Conservation (phyloP, 2,113 vertebrate genomes). For the Sphyrna mokarran region DNA sequence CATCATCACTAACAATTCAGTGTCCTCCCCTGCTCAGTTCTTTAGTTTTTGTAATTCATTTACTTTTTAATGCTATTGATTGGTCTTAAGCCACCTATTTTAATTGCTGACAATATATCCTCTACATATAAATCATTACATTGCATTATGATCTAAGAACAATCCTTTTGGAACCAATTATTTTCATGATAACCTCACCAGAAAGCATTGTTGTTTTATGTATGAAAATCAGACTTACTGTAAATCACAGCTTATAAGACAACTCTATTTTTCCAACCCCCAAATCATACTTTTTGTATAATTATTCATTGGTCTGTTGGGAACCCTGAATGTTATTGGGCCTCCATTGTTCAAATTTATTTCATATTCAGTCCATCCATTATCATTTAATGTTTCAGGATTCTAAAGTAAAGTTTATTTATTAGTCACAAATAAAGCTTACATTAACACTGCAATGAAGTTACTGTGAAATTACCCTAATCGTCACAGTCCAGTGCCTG, state of each 20-base stretch:
- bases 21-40: not conserved
- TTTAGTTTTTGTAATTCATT: not conserved
- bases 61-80: not conserved
- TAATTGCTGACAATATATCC: not conserved
- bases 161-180: not conserved
- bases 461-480: no score
- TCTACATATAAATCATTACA: not conserved
- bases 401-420: not conserved
- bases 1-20: not conserved
- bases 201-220: not conserved
- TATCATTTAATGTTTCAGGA: not conserved
- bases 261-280: no score
- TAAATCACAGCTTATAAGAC: no score
- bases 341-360: not conserved
- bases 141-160: not conserved
- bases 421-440: no score
- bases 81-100: not conserved
- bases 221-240: not conserved
- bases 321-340: no score
- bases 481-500: no score
- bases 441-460: no score
- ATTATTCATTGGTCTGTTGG: no score
- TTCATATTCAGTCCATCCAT: not conserved
- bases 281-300: no score
- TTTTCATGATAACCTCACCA: not conserved